Percentiles rank a stretch among this genome's conserved stretches.
Conservation (phyloP, 2,113 vertebrate species). For the Trematomus loennbergii region DNA sequence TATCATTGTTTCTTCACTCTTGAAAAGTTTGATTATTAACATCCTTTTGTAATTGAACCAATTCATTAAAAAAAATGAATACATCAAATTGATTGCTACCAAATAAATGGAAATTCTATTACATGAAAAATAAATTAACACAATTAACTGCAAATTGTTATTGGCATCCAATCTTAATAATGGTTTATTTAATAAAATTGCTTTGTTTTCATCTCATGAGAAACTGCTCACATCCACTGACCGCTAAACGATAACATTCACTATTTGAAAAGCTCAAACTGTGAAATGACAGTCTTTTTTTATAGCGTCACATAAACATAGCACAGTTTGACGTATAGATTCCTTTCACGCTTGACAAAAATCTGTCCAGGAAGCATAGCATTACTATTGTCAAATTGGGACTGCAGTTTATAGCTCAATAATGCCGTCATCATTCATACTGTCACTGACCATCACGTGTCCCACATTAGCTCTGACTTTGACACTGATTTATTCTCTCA, state of each 20-base stretch:
- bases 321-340: slow-evolving; percentile 53
- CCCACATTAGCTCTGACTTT: slow-evolving; percentile 58
- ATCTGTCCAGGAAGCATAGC: slow-evolving; percentile 68
- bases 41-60: background rate
- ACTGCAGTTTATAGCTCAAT: slow-evolving; percentile 79
- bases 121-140: background rate
- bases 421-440: slow-evolving; percentile 78
- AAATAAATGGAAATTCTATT: background rate
- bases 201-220: background rate
- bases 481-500: slow-evolving; percentile 77
- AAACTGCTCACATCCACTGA: background rate
- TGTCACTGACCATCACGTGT: slow-evolving; percentile 74
- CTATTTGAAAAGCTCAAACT: slow-evolving; percentile 5
- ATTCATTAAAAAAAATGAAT: background rate
- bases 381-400: slow-evolving; percentile 68
- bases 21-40: background rate
- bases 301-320: slow-evolving; percentile 7
- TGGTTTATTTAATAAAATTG: background rate
- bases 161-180: background rate
- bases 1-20: background rate
- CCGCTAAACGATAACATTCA: background rate
- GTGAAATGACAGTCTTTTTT: background rate
- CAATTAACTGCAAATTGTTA: background rate
- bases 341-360: slow-evolving; percentile 59
- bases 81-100: background rate